Evolutionary conservation across 2,888 invertebrate species (phyloP), one percentile per base, ranked within the genome.

Genomic region (Lordiphosa fenestrarum): DNA sequence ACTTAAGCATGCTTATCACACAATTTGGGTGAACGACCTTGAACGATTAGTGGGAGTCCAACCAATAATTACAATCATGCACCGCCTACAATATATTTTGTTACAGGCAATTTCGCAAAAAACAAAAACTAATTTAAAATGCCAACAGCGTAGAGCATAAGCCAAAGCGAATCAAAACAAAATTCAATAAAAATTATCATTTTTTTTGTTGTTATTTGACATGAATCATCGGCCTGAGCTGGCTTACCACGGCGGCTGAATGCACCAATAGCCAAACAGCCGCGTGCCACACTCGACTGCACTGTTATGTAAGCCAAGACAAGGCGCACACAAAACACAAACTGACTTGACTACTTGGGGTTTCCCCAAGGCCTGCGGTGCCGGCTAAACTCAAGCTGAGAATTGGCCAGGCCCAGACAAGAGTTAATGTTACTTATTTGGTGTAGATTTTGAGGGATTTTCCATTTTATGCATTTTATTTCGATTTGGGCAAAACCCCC

Each of bases 21-120:
- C 52, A 69, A 70, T 68, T 54, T 83, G 74, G 85, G 81, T 82
- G 81, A 84, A 83, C 54, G 85, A 82, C 81, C 81, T 82, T 82
- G 83, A 67, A 12, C 21, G 49, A 67, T 72, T 65, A 57, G 56
- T 13, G 44, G 59, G 54, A 33, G 44, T 44, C 73, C 64, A 66
- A 69, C 63, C 71, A 68, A 75, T 72, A 62, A 81, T 73, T 67
- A 66, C 73, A 64, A 58, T 58, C 64, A 67, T 53, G 42, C 36
- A 64, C 38, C 41, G 35, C 25, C 62, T 41, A 46, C 39, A 71
- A 44, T 51, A 65, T 55, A 54, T 52, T 80, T 71, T 64, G 65
- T 76, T 61, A 58, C 59, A 57, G 53, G 61, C 52, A 55, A 69
- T 77, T 77, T 80, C 72, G 81, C 80, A 77, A 61, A 60, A 57